Conservation (phyloP, 2,888 invertebrate species). For the Xestia ashworthii region DNA sequence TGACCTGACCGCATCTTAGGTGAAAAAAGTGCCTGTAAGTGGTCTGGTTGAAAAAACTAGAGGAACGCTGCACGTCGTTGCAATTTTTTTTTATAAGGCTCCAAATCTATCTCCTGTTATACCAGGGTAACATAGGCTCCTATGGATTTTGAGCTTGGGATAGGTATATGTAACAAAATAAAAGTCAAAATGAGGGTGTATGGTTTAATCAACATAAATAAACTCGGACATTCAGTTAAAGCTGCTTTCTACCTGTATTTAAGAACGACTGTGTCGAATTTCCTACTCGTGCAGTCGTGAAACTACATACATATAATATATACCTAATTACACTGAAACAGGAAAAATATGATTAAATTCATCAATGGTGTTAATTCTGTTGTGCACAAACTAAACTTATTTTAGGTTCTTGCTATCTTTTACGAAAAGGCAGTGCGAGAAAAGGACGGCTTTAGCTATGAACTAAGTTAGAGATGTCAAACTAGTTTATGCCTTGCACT, state of each 20-base stretch:
- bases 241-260: constrained; percentile 53
- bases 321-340: constrained; percentile 2
- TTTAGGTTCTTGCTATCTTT: no score
- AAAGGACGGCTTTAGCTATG: no score
- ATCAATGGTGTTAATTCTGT: no score
- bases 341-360: background rate
- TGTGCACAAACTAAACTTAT: no score
- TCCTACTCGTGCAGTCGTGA: constrained; percentile 48
- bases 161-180: background rate
- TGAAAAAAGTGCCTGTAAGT: background rate
- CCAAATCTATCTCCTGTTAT: background rate
- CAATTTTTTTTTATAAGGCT: background rate
- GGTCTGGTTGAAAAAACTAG: background rate
- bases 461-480: no score
- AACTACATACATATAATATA: constrained; percentile 42
- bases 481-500: no score
- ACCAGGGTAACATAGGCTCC: background rate
- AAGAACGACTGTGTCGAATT: constrained; percentile 44
- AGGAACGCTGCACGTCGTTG: background rate
- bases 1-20: background rate
- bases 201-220: constrained; percentile 65
- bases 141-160: background rate
- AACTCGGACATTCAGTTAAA: constrained; percentile 58
- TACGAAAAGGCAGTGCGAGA: no score
- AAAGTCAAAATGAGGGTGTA: constrained; percentile 56